Percentiles rank a stretch among this genome's conserved stretches.
Conservation (phyloP, 2,888 invertebrate genomes). For the Scelioninae gen. 1 region DNA sequence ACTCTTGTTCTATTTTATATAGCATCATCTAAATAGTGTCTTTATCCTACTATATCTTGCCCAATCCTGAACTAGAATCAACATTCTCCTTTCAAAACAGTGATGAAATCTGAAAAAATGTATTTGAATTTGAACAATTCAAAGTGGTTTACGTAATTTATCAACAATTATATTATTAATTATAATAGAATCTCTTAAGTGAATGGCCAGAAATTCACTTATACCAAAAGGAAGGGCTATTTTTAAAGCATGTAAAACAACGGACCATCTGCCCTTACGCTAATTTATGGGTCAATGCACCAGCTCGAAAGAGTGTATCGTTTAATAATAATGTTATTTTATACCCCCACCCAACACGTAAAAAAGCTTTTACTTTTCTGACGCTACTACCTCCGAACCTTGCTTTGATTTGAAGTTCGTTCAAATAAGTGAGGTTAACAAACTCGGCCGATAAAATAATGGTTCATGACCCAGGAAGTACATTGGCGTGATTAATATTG, state of each 20-base stretch:
- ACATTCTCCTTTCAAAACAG: constrained; percentile 5
- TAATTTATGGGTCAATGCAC: constrained; percentile 49
- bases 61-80: not conserved
- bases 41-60: too few relatives aligned
- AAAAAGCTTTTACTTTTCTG: not conserved
- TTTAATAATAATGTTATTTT: constrained; percentile 10
- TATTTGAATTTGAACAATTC: not conserved
- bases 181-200: not conserved
- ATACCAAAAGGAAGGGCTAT: not conserved
- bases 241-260: constrained; percentile 10
- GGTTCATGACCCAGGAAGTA: constrained; percentile 35
- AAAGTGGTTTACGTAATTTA: not conserved
- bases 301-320: constrained; percentile 4
- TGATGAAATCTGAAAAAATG: not conserved
- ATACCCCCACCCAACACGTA: not conserved
- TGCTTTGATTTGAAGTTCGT: constrained; percentile 8
- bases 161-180: not conserved
- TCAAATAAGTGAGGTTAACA: constrained; percentile 27
- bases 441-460: constrained; percentile 29
- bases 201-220: not conserved
- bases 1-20: too few relatives aligned
- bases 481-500: constrained; percentile 17
- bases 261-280: constrained; percentile 24
- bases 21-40: too few relatives aligned
- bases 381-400: constrained; percentile 36